Evolutionary conservation across 2,113 vertebrate species (phyloP).

Genomic region (Pelecanoides urinatrix): DNA sequence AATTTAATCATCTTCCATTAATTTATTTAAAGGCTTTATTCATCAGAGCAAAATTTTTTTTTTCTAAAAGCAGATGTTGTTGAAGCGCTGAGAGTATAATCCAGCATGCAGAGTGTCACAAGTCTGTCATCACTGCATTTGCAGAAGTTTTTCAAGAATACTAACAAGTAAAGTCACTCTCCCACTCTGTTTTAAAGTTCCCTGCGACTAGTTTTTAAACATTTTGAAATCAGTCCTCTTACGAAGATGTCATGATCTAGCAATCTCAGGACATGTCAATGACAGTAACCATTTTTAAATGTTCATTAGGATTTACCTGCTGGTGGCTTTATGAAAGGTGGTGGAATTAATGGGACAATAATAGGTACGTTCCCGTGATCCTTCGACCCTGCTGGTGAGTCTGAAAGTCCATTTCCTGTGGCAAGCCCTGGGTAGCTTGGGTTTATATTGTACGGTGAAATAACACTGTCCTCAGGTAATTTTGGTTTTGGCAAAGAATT

Average conservation of each 20-base stretch:
- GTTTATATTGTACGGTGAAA: constrained; percentile 89
- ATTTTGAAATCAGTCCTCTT: not conserved
- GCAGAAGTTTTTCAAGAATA: not conserved
- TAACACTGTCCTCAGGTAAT: constrained; percentile 86
- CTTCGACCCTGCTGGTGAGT: constrained; percentile 87
- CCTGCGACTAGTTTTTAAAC: not conserved
- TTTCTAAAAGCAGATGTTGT: not conserved
- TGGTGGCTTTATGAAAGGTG: constrained; percentile 96
- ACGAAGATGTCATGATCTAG: not conserved
- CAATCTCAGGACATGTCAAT: not conserved
- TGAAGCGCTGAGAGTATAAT: not conserved
- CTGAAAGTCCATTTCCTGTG: constrained; percentile 89
- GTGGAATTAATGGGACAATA: constrained; percentile 95
- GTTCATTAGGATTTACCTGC: constrained; percentile 82
- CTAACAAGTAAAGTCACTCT: not conserved
- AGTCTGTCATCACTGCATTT: not conserved
- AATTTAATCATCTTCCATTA: constrained; percentile 5
- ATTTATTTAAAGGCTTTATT: constrained; percentile 15
- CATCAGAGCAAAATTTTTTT: not conserved
- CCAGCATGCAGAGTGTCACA: not conserved
- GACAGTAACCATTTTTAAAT: not conserved
- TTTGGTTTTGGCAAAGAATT: constrained; percentile 98
- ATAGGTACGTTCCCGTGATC: constrained; percentile 95
- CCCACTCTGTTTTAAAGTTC: not conserved
- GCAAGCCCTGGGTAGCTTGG: constrained; percentile 86